Conservation (phyloP, 35 echinoderm and acorn worm species). For the Eucidaris tribuloides region DNA sequence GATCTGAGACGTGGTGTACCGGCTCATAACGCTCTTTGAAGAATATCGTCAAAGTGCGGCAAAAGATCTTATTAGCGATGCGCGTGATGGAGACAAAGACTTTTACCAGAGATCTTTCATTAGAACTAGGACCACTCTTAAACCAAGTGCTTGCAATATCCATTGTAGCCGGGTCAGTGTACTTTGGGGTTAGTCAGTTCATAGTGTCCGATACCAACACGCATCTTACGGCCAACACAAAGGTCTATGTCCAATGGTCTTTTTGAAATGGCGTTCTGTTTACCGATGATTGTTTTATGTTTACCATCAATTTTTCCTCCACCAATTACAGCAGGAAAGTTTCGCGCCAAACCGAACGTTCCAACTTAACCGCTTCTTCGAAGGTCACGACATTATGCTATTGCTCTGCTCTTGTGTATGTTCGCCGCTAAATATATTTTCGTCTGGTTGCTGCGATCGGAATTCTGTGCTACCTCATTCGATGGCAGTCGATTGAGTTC, state of each 20-base stretch:
- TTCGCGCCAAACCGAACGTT: too few relatives aligned
- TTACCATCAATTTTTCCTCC: neutral
- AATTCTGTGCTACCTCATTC: neutral
- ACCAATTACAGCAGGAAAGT: too few relatives aligned
- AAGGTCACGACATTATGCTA: neutral
- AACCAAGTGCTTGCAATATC: too few relatives aligned
- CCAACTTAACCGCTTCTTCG: neutral
- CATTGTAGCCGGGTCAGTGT: too few relatives aligned
- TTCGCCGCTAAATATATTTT: neutral
- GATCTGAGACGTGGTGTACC: neutral
- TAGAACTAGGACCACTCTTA: neutral
- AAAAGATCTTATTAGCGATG: neutral
- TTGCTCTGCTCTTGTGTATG: neutral
- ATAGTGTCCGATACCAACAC: too few relatives aligned
- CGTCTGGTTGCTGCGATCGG: neutral
- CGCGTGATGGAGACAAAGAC: neutral
- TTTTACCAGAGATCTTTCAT: neutral
- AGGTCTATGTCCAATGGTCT: neutral
- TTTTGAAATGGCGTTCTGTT: neutral
- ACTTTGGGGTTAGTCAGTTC: too few relatives aligned
- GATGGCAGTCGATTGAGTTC: neutral
- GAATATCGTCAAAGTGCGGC: too few relatives aligned
- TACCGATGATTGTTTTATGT: neutral
- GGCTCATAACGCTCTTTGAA: neutral
- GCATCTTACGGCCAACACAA: neutral